Evolutionary conservation across 2,888 invertebrate species (phyloP), one percentile per base, ranked within the genome.

Genomic region (Nephrotoma guestfalica): DNA sequence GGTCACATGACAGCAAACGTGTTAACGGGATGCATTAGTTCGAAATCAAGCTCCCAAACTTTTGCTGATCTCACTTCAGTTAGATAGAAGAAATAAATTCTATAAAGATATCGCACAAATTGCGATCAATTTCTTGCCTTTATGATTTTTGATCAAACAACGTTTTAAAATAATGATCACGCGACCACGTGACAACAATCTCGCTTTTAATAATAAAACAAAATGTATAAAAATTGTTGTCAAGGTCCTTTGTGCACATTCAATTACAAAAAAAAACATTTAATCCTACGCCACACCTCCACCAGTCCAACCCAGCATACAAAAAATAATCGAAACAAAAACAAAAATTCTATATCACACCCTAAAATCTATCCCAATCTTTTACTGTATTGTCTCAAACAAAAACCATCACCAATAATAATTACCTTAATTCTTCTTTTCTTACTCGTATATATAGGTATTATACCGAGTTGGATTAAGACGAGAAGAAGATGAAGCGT

Each of bases 401-500:
- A 71, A 71, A 47, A 71, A 71, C 71, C 71, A 71, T 71, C 71
- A 71, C 71, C 71, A 71, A 71, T 51, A 15, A 7, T 51, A 51
- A 51, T 71, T 71, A 71, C 71, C 71, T 71, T 71, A 71, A 71
- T 18, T 71, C 71, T 71, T 71, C 71, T 30, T 30, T 71, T 71
- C 71, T 71, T 71, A 18, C 15, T 15, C 30, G 30, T 9, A 71
- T 71, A 30, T 71, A 71, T 30, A 30, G 30, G 30, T 30, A 30
- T 30, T 30, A 30, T 11, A 9, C 47, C 47, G 30, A 6, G 51
- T 51, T n/a, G n/a, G 15, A 15, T 15, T 51, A 51, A 9, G 51
- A 51, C 43, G 15, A 51, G 51, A 51, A 51, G 51, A 71, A 87
- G 86, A 86, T 87, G 86, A 86, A 86, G 86, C 86, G 42, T 86